A percentile compares a stretch with the other conserved stretches of the same genome.
phyloP scores from a whole-genome alignment of 2,888 invertebrate genomes.

The Nebria salina region DNA sequence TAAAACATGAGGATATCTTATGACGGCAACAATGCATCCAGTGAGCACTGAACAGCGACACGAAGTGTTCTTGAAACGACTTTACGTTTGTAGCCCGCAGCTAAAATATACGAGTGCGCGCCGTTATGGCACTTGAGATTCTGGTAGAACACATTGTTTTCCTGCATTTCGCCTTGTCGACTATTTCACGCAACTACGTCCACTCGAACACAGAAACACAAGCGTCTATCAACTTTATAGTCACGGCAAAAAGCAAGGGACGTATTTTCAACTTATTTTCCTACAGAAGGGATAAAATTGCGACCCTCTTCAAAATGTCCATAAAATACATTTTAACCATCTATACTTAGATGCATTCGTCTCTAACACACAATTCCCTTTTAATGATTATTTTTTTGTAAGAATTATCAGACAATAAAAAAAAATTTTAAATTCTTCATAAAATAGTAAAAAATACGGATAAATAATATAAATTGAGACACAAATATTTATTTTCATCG shows the following conservation, averaged over 20 bases:
- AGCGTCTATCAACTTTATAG: neutral
- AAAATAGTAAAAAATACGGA: neutral
- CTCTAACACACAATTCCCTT: no score
- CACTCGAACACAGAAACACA: neutral
- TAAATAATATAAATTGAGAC: neutral
- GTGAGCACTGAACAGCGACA: constrained; percentile 5
- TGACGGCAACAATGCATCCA: constrained; percentile 32
- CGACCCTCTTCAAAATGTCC: constrained; percentile 9
- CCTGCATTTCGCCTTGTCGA: constrained; percentile 8
- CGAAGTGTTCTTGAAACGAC: neutral
- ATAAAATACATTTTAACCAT: neutral
- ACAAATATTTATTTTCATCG: constrained; percentile 4
- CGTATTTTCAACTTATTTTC: neutral
- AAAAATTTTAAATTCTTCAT: no score
- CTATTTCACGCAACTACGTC: constrained; percentile 10
- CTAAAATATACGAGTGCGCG: constrained; percentile 23
- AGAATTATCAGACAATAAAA: no score
- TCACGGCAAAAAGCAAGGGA: neutral
- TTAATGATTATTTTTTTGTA: no score
- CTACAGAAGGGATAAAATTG: constrained; percentile 12
- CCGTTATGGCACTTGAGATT: constrained; percentile 28
- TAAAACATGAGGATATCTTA: constrained; percentile 5
- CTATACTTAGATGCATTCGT: neutral
- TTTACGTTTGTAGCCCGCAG: neutral
- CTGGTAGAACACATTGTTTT: constrained; percentile 32